Conservation (phyloP, 2,113 vertebrate genomes). For the Catagonus wagneri region DNA sequence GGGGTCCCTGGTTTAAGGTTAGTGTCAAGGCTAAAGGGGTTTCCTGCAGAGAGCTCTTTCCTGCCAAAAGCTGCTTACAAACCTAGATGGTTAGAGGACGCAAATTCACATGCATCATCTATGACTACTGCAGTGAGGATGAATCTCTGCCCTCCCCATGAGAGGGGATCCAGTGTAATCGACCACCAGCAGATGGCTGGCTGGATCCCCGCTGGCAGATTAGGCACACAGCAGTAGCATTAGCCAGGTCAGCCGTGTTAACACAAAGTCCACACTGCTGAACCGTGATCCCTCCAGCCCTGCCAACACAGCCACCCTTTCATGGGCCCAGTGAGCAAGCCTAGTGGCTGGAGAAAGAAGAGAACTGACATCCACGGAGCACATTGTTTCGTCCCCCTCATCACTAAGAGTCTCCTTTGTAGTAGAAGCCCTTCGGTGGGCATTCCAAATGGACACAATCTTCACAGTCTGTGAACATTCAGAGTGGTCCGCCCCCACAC, state of each 20-base stretch:
- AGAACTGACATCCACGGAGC: neutral
- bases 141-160: neutral
- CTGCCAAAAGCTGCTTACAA: no score
- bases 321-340: neutral
- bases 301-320: conserved; percentile 4
- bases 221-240: neutral
- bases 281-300: neutral
- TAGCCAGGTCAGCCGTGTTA: neutral
- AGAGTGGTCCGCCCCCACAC: neutral
- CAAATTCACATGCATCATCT: neutral
- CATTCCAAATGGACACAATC: neutral
- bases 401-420: neutral
- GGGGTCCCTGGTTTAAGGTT: no score
- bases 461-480: neutral
- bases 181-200: neutral
- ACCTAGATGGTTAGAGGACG: neutral
- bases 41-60: no score
- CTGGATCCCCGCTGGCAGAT: conserved; percentile 39
- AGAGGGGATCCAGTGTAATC: neutral
- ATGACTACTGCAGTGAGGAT: neutral
- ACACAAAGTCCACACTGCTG: neutral
- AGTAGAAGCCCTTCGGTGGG: neutral
- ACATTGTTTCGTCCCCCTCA: neutral
- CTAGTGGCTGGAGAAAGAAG: neutral
- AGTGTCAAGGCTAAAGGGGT: no score